Percentiles rank a stretch among this genome's conserved stretches.
These are phyloP conservation scores for Argopecten irradians DNA, from an alignment of 1,140 invertebrate species.

Conservation along the genomic window DNA sequence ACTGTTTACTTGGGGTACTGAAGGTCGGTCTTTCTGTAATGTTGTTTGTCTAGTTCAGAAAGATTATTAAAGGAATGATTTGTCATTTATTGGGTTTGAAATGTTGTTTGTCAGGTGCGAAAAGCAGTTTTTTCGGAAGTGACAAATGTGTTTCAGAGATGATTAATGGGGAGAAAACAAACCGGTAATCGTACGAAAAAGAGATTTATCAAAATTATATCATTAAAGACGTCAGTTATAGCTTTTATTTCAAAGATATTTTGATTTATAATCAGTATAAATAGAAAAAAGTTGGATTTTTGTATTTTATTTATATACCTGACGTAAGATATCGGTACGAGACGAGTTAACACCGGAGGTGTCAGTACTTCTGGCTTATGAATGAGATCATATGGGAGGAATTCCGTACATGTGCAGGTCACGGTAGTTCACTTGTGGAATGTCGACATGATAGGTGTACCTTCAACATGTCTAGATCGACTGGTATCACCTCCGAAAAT, in stretches of 20 bases:
- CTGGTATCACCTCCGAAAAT: neutral
- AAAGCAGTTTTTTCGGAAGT: too few species aligned
- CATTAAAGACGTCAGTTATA: neutral
- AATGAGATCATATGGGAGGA: neutral
- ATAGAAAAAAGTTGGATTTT: neutral
- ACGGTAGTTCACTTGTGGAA: neutral
- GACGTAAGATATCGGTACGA: neutral
- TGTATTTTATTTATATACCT: neutral
- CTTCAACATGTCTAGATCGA: neutral
- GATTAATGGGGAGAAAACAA: too few species aligned
- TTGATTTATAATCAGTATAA: neutral
- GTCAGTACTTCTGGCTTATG: neutral
- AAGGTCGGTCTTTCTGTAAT: too few species aligned
- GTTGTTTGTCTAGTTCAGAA: too few species aligned
- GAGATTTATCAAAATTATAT: too few species aligned
- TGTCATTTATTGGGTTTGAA: too few species aligned
- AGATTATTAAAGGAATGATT: too few species aligned
- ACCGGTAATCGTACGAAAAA: too few species aligned
- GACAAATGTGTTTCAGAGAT: too few species aligned
- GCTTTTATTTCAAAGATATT: neutral
- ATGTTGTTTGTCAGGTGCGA: too few species aligned
- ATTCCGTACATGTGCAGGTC: conserved; percentile 6
- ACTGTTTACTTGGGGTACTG: too few species aligned
- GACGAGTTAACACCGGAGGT: neutral
- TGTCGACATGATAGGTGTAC: neutral